Conservation (phyloP, 2,113 vertebrate species). For the Gopherus flavomarginatus region DNA sequence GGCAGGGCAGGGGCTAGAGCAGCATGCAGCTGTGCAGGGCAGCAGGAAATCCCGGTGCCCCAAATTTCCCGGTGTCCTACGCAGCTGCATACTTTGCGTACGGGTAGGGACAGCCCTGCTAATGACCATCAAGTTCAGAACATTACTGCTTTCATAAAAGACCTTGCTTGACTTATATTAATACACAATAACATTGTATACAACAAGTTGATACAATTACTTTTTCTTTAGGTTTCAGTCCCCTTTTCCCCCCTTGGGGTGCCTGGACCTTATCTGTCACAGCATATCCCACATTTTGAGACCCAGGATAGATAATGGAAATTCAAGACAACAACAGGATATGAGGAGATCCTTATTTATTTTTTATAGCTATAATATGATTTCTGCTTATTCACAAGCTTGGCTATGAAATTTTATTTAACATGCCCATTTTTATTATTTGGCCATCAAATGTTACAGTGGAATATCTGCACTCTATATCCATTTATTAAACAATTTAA, state of each 20-base stretch:
- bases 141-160: background rate
- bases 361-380: background rate
- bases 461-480: conserved; percentile 15
- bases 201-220: background rate
- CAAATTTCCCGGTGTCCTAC: too few species aligned
- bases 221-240: background rate
- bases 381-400: background rate
- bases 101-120: too few species aligned
- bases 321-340: background rate
- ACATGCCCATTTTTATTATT: conserved; percentile 13
- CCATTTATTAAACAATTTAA: background rate
- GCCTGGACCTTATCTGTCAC: background rate
- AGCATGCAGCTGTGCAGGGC: too few species aligned
- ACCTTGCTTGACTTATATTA: background rate
- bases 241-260: background rate
- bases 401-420: conserved; percentile 19
- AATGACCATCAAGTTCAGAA: background rate
- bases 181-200: background rate
- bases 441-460: conserved; percentile 13
- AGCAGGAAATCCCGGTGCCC: too few species aligned
- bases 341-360: background rate
- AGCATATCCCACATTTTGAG: background rate
- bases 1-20: too few species aligned
- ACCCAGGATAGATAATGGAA: background rate
- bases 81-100: too few species aligned